A percentile compares a stretch with the other conserved stretches of the same genome.
phyloP scores from a whole-genome alignment of 1,140 invertebrate genomes.

The Battus philenor region DNA sequence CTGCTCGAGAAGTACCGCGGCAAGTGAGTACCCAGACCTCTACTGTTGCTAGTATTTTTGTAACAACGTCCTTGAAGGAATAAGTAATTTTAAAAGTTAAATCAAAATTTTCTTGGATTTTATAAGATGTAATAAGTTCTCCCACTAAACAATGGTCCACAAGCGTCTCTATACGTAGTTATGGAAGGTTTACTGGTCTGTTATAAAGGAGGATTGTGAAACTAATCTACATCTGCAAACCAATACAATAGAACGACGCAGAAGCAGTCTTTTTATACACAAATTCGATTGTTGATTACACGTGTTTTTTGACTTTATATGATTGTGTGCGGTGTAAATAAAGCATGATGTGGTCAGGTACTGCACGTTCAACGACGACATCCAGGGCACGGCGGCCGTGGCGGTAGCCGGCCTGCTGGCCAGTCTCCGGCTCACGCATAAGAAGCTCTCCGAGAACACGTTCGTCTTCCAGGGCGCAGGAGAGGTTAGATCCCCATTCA shows the following conservation, averaged over 20 bases:
- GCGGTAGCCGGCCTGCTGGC: conserved; percentile 94
- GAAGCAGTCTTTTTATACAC: neutral
- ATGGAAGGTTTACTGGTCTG: too few species aligned
- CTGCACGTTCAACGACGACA: conserved; percentile 98
- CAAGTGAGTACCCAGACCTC: conserved; percentile 49
- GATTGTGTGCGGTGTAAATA: neutral
- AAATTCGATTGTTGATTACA: neutral
- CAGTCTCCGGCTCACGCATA: conserved; percentile 86
- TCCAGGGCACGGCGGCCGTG: conserved; percentile 94
- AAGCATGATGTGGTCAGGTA: conserved; percentile 75
- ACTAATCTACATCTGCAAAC: too few species aligned
- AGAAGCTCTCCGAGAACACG: conserved; percentile 85
- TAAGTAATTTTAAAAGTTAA: too few species aligned
- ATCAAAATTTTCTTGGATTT: too few species aligned
- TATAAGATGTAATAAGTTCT: too few species aligned
- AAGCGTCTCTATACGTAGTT: too few species aligned
- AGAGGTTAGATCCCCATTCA: conserved; percentile 82
- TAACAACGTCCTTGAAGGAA: too few species aligned
- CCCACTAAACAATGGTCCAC: too few species aligned
- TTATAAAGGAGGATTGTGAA: too few species aligned
- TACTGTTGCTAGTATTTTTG: too few species aligned
- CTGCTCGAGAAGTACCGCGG: conserved; percentile 90
- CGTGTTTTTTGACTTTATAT: too few species aligned
- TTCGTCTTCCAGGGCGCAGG: conserved; percentile 96
- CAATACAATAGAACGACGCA: too few species aligned